Percentiles rank a stretch among this genome's conserved stretches.
Conservation (phyloP, 2,888 invertebrate species). For the Brenthis hecate region DNA sequence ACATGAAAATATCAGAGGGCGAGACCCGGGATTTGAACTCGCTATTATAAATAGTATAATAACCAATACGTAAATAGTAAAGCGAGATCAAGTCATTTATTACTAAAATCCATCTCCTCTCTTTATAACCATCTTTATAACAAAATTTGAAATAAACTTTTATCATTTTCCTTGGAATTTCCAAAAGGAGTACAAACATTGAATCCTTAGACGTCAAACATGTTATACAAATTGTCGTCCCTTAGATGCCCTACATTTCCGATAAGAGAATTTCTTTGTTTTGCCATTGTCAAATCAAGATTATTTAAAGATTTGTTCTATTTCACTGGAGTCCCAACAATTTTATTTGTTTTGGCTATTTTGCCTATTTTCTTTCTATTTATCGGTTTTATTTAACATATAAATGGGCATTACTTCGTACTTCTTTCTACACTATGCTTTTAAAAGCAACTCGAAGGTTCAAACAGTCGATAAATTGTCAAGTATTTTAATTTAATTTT, state of each 20-base stretch:
- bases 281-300: slow-evolving; percentile 29
- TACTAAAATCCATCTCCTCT: no score
- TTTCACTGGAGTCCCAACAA: slow-evolving; percentile 16
- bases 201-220: slow-evolving; percentile 2
- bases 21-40: no score
- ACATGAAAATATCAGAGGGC: no score
- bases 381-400: slow-evolving; percentile 8
- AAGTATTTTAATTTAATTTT: no score
- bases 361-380: slow-evolving; percentile 13
- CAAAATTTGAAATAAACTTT: no score
- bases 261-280: slow-evolving; percentile 28
- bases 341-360: slow-evolving; percentile 8
- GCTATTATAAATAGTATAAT: no score
- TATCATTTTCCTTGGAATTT: not conserved
- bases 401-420: not conserved
- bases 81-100: no score
- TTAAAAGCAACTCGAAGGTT: not conserved
- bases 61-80: no score
- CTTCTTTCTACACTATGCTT: not conserved
- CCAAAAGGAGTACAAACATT: slow-evolving; percentile 2
- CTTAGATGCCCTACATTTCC: slow-evolving; percentile 20
- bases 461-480: no score
- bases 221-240: slow-evolving; percentile 19
- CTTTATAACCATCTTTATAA: no score
- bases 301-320: slow-evolving; percentile 26